Conservation (phyloP, 2,888 invertebrate genomes). For the Buathra laborator region DNA sequence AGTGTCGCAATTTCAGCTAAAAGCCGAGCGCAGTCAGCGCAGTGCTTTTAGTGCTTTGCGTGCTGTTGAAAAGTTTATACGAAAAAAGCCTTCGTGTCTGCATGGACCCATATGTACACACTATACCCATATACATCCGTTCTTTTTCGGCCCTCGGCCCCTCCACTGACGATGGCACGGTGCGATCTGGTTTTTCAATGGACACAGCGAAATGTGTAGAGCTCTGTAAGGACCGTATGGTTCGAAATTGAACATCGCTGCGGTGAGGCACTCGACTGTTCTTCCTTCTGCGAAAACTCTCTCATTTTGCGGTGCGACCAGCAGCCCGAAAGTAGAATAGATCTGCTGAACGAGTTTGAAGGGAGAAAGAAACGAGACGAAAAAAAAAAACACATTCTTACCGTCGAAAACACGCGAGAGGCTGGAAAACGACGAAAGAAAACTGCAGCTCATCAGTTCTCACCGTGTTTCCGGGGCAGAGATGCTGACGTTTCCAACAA, state of each 20-base stretch:
- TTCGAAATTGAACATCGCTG: constrained; percentile 14
- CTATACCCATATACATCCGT: neutral
- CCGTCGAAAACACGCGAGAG: constrained; percentile 37
- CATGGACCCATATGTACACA: neutral
- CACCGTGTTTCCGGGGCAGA: constrained; percentile 26
- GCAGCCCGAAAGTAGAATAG: constrained; percentile 6
- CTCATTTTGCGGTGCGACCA: neutral
- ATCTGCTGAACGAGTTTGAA: neutral
- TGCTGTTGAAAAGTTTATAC: constrained; percentile 71
- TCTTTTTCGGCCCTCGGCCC: neutral
- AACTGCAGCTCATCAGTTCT: constrained; percentile 50
- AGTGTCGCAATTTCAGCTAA: constrained; percentile 71
- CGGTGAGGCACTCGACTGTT: neutral
- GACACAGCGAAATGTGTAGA: constrained; percentile 69
- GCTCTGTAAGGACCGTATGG: neutral
- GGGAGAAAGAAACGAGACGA: constrained; percentile 21
- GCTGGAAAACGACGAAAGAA: constrained; percentile 46
- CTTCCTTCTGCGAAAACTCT: constrained; percentile 25
- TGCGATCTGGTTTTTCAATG: constrained; percentile 68
- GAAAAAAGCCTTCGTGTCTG: constrained; percentile 3
- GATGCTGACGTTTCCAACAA: constrained; percentile 48
- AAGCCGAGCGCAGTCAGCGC: constrained; percentile 69
- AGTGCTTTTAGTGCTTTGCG: constrained; percentile 75
- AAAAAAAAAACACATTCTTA: constrained; percentile 10
- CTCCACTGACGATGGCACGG: neutral